These are phyloP conservation scores for Agrilus mali DNA, from an alignment of 2,888 invertebrate species.

Conservation along the genomic window DNA sequence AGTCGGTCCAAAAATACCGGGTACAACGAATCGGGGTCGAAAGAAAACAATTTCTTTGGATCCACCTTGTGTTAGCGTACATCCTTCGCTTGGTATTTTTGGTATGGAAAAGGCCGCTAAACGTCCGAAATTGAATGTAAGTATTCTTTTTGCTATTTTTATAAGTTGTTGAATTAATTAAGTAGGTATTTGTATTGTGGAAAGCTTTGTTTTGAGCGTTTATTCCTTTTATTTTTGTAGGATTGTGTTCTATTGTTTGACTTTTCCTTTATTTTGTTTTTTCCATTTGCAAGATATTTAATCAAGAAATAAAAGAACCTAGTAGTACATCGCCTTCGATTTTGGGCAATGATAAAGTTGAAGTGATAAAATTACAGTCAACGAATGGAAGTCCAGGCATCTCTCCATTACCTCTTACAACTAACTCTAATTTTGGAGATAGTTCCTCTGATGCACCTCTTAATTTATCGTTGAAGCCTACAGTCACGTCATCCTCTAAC, in stretches of 20 bases:
- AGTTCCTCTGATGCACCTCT: constrained; percentile 64
- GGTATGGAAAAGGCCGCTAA: constrained; percentile 36
- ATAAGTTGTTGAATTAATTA: background rate
- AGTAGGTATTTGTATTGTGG: background rate
- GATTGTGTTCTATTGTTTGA: too few relatives aligned
- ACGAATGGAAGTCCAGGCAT: constrained; percentile 37
- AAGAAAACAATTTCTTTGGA: constrained; percentile 83
- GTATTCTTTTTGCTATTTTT: constrained; percentile 5
- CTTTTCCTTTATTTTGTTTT: too few relatives aligned
- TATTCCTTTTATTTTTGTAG: background rate
- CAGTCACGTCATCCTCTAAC: constrained; percentile 24
- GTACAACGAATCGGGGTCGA: constrained; percentile 71
- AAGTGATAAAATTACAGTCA: constrained; percentile 69
- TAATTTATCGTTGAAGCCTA: constrained; percentile 70
- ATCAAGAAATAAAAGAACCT: too few relatives aligned
- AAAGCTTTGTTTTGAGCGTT: background rate
- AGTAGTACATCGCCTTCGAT: too few relatives aligned
- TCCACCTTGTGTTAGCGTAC: constrained; percentile 51
- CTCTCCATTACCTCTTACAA: constrained; percentile 18
- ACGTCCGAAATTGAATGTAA: constrained; percentile 30
- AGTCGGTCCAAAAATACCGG: constrained; percentile 74
- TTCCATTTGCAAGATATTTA: too few relatives aligned
- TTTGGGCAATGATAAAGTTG: constrained; percentile 35
- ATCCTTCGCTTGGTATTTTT: constrained; percentile 36
- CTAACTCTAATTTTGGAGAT: constrained; percentile 27